These are phyloP conservation scores for Epistrophe grossulariae DNA, from an alignment of 2,888 invertebrate species.

Conservation along the genomic window DNA sequence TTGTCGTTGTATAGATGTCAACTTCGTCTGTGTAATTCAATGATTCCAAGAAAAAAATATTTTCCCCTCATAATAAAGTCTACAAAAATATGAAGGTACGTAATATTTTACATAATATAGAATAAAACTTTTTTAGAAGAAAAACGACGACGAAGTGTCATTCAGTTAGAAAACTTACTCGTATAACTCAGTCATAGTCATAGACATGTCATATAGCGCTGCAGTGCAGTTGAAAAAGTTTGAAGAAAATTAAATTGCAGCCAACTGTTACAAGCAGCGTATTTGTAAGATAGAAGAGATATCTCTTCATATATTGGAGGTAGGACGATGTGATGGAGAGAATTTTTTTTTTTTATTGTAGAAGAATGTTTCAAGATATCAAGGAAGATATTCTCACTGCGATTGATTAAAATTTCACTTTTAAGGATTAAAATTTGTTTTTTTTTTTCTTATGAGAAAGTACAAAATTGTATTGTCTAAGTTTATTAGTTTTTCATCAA, in stretches of 20 bases:
- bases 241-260: neutral
- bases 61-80: neutral
- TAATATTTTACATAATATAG: neutral
- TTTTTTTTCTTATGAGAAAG: too few relatives aligned
- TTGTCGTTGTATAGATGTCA: too few relatives aligned
- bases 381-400: neutral
- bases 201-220: constrained; percentile 3
- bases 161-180: constrained; percentile 1
- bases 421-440: neutral
- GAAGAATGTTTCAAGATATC: neutral
- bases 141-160: neutral
- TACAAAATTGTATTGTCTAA: too few relatives aligned
- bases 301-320: neutral
- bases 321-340: neutral
- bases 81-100: neutral
- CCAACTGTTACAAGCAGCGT: neutral
- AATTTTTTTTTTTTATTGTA: neutral
- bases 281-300: neutral
- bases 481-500: too few relatives aligned
- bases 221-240: constrained; percentile 2
- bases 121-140: neutral
- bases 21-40: neutral
- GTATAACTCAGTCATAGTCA: too few relatives aligned
- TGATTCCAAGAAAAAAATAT: too few relatives aligned
- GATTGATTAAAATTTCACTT: neutral